A percentile compares a stretch with the other conserved stretches of the same genome.
Conservation (phyloP, 2,113 vertebrate genomes). For the Oryzias curvinotus region DNA sequence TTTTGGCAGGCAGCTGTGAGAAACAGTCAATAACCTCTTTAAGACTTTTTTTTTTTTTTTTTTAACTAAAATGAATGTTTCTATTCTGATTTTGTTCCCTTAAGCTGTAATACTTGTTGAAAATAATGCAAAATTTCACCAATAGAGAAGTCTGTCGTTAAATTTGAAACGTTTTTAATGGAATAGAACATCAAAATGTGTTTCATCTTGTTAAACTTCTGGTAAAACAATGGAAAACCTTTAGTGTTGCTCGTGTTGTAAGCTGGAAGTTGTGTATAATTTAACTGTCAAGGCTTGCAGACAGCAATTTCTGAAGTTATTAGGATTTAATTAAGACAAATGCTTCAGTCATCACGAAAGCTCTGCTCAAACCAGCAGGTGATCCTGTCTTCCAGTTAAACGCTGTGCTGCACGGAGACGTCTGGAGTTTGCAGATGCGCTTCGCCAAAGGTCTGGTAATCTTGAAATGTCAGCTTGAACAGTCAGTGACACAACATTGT, state of each 20-base stretch:
- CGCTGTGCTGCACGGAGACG: not conserved
- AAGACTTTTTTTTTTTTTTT: slow-evolving; percentile 6
- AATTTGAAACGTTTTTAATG: too few relatives aligned
- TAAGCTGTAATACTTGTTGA: slow-evolving; percentile 2
- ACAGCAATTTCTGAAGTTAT: slow-evolving; percentile 12
- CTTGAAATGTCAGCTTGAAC: too few relatives aligned
- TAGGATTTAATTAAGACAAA: slow-evolving; percentile 47
- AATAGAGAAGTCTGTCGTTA: too few relatives aligned
- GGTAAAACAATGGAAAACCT: too few relatives aligned
- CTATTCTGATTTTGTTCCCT: slow-evolving; percentile 15
- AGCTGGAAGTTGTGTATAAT: not conserved
- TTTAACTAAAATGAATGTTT: slow-evolving; percentile 14
- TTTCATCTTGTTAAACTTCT: too few relatives aligned
- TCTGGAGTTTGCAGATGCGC: too few relatives aligned
- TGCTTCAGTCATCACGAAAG: slow-evolving; percentile 28
- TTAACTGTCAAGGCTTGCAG: not conserved
- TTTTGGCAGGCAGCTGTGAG: slow-evolving; percentile 6
- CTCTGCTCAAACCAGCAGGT: slow-evolving; percentile 18
- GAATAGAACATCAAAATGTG: too few relatives aligned
- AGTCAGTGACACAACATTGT: too few relatives aligned
- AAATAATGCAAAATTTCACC: too few relatives aligned
- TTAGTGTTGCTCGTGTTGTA: not conserved
- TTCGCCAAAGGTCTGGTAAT: too few relatives aligned
- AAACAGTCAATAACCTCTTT: slow-evolving; percentile 7
- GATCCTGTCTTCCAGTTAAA: slow-evolving; percentile 30